Evolutionary conservation across 2,797 vertebrate species (phyloP), one percentile per base, ranked within the genome.

Genomic region (Tenualosa ilisha): DNA sequence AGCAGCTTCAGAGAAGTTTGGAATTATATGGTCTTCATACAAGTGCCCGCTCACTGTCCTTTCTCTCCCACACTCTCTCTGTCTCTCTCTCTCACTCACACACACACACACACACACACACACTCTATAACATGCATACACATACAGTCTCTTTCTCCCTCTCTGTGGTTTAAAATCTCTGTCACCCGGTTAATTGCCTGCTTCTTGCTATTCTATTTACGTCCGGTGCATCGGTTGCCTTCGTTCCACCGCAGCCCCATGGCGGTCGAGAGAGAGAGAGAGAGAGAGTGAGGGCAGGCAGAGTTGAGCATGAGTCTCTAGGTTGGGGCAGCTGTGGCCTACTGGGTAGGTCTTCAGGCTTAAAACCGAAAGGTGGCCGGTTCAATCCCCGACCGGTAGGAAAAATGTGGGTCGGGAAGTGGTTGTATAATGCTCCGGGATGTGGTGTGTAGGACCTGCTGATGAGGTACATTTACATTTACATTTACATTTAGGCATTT

Each of bases 111-210:
- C 24, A 63, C 20, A 24, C 63, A 65, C 63, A 65, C 13, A 37
- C 9, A 81, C 31, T 22, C 31, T 22, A 49, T 31, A 31, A 83
- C 82, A 37, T 22, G 59, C n/a, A 20, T 9, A 75, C 63, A 26
- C 63, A 31, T 0, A 31, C 24, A 26, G 43, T 37, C 26, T 56
- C 43, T 53, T 40, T 56, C 59, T 43, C 31, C 15, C 6, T 61
- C 61, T 26, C 9, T 68, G 63, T 68, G 26, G 63, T 68, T 68
- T 68, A 5, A 68, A 68, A 68, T 81, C 82, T 83, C 31, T 9
- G 24, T 53, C 59, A 40, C 26, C 20, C 59, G 24, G 46, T 53
- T 85, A 85, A 85, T 82, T 54, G 59, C 49, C 3, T 2, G 20
- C 63, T 68, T 26, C 26, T 68, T 68, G 13, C 63, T 68, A 13